Percentiles rank a stretch among this genome's conserved stretches.
Evolutionary conservation across 2,113 vertebrate species (phyloP).

Genomic region (Myiopsitta monachus): DNA sequence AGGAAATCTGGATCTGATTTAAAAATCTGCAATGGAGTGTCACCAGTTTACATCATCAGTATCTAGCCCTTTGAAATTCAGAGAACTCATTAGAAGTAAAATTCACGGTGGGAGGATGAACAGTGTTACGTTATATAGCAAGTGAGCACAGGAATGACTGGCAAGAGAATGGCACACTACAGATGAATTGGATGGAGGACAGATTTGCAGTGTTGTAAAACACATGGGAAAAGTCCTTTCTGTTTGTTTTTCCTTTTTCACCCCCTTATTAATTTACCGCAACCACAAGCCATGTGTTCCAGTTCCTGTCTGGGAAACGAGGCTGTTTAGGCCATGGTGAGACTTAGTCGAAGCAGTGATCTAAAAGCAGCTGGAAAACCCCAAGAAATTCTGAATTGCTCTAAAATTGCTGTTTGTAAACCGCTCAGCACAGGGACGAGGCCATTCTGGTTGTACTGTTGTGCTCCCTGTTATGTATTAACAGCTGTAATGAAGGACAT

Average conservation of each 20-base stretch:
- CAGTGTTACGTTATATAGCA: not conserved
- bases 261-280: slow-evolving; percentile 65
- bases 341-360: not conserved
- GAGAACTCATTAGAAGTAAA: not conserved
- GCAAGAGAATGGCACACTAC: slow-evolving; percentile 20
- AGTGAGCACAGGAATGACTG: slow-evolving; percentile 32
- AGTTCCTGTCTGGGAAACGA: slow-evolving; percentile 68
- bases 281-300: slow-evolving; percentile 65
- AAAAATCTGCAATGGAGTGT: not conserved
- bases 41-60: not conserved
- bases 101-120: not conserved
- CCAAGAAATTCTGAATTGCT: slow-evolving; percentile 67
- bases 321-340: not conserved
- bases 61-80: not conserved
- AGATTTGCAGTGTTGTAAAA: slow-evolving; percentile 54
- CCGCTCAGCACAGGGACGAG: not conserved
- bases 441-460: not conserved
- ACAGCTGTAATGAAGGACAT: slow-evolving; percentile 8
- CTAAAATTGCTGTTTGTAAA: slow-evolving; percentile 60
- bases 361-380: slow-evolving; percentile 64
- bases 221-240: slow-evolving; percentile 65
- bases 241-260: slow-evolving; percentile 49
- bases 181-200: slow-evolving; percentile 61
- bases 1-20: not conserved
- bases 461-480: not conserved